Conservation (phyloP, 2,113 vertebrate species). For the Otocyon megalotis region DNA sequence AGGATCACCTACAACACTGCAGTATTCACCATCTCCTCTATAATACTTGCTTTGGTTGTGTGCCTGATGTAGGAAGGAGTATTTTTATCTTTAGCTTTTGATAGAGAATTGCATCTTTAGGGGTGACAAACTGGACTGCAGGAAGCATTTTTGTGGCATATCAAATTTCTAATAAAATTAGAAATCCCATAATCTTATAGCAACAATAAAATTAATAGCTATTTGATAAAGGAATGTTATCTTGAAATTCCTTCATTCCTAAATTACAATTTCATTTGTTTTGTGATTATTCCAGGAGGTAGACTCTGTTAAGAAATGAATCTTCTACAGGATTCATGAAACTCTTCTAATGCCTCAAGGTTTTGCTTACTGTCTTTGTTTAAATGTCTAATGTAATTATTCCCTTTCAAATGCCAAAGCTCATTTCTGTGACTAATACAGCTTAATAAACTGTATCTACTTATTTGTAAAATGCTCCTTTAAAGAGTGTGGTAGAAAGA, state of each 20-base stretch:
- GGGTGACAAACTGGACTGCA: neutral
- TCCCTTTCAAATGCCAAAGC: constrained; percentile 29
- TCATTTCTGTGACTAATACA: constrained; percentile 3
- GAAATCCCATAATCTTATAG: neutral
- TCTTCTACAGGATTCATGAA: neutral
- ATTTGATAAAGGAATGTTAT: neutral
- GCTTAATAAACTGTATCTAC: neutral
- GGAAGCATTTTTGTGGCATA: neutral
- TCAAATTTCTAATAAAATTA: neutral
- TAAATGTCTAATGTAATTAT: constrained; percentile 33
- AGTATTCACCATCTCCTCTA: neutral
- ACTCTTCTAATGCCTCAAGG: neutral
- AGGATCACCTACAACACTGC: neutral
- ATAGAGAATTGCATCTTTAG: neutral
- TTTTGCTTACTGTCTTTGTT: neutral
- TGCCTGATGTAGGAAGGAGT: neutral
- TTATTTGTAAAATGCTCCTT: neutral
- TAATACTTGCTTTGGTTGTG: constrained; percentile 1
- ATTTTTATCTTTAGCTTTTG: constrained; percentile 41
- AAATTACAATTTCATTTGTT: neutral
- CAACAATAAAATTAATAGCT: neutral
- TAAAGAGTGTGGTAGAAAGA: neutral
- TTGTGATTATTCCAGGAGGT: neutral
- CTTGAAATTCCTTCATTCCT: neutral
- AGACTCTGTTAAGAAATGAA: neutral